Conservation (phyloP, 2,888 invertebrate genomes). For the Lepeophtheirus nordmannii region DNA sequence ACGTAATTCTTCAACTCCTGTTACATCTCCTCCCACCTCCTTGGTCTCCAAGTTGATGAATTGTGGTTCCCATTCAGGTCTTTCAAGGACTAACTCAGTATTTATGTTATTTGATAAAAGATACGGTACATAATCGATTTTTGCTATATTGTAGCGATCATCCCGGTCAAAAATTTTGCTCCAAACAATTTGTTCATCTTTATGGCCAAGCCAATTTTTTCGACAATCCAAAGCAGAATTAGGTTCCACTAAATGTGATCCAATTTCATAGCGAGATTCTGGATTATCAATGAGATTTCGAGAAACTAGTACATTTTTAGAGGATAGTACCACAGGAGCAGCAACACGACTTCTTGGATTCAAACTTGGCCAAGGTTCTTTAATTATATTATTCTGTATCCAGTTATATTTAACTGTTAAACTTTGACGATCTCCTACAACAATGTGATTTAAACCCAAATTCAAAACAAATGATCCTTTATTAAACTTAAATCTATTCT, state of each 20-base stretch:
- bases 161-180: slow-evolving; percentile 46
- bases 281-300: slow-evolving; percentile 83
- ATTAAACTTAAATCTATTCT: slow-evolving; percentile 80
- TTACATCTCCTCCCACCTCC: slow-evolving; percentile 76
- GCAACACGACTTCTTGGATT: slow-evolving; percentile 81
- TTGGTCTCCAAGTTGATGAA: slow-evolving; percentile 55
- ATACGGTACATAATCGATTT: slow-evolving; percentile 77
- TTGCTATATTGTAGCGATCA: slow-evolving; percentile 84
- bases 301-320: slow-evolving; percentile 64
- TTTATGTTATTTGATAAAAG: slow-evolving; percentile 66
- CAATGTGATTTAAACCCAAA: slow-evolving; percentile 71
- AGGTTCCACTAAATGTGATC: slow-evolving; percentile 84
- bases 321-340: slow-evolving; percentile 78
- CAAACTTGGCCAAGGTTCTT: slow-evolving; percentile 57
- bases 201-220: slow-evolving; percentile 71
- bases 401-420: slow-evolving; percentile 74
- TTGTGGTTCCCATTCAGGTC: slow-evolving; percentile 54
- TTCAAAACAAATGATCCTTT: slow-evolving; percentile 72
- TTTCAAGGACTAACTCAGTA: slow-evolving; percentile 27
- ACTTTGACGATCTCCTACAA: slow-evolving; percentile 44
- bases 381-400: slow-evolving; percentile 64
- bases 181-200: slow-evolving; percentile 32
- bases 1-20: slow-evolving; percentile 66
- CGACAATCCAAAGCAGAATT: slow-evolving; percentile 83
- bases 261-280: slow-evolving; percentile 79